Conservation (phyloP, 2,888 invertebrate genomes). For the Perizoma flavofasciatum region DNA sequence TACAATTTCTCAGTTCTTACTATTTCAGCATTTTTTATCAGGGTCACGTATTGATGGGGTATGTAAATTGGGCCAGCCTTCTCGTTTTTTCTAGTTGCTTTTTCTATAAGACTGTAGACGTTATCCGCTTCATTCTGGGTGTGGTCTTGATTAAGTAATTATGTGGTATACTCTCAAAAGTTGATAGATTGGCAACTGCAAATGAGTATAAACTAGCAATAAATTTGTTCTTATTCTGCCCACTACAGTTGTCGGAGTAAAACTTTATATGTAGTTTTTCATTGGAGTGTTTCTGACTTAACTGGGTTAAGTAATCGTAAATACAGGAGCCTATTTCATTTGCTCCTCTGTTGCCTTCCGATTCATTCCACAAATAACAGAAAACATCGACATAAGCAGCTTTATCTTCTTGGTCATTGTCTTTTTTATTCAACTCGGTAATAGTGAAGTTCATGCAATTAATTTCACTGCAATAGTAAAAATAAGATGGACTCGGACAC, state of each 20-base stretch:
- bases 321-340: constrained; percentile 17
- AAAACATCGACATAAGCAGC: too few species aligned
- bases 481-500: too few species aligned
- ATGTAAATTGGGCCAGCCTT: constrained; percentile 16
- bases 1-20: too few species aligned
- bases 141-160: constrained; percentile 1
- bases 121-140: constrained; percentile 18
- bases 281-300: constrained; percentile 6
- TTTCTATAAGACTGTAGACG: constrained; percentile 15
- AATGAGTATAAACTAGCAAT: constrained; percentile 11
- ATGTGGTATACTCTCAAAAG: constrained; percentile 6
- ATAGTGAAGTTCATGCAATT: too few species aligned
- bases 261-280: constrained; percentile 10
- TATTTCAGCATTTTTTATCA: too few species aligned
- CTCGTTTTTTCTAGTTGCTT: constrained; percentile 13
- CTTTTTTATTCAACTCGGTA: too few species aligned
- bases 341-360: too few species aligned
- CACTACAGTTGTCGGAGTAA: constrained; percentile 16
- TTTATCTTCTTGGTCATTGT: too few species aligned
- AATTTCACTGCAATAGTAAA: too few species aligned
- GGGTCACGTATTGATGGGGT: constrained; percentile 11
- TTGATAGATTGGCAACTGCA: constrained; percentile 13
- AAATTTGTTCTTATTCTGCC: constrained; percentile 19
- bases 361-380: too few species aligned
- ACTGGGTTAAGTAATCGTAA: constrained; percentile 10